Base-by-base conservation (phyloP, 1,140 invertebrate genomes). In the Bombus haemorrhoidalis region DNA sequence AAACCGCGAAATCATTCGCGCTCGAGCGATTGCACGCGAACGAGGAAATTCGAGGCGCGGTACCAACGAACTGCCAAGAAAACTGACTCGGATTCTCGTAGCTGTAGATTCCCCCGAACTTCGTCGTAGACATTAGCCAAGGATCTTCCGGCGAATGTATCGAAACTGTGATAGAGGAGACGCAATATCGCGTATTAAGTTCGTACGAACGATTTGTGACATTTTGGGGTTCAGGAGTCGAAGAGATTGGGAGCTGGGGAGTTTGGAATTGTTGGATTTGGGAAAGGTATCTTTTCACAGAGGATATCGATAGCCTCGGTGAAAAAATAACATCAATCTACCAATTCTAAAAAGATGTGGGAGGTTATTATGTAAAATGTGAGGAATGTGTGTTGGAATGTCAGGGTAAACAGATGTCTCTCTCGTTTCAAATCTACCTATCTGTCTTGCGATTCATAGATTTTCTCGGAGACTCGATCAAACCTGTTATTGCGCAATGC, bases 61-160 rank as follows among this genome's bases (percentile, higher is more conserved):
- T n/a, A 37, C 5, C 47, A 53, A 53, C 47, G 47, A 53, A 53
- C 5, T n/a, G 47, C n/a, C 10, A 28, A 34, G 37, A 77, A 77
- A 83, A 59, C 43, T 37, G 34, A 25, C 41, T 57, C 32, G 43
- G 37, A 69, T 83, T 77, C 73, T 77, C 73, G 43, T 83, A 69
- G 53, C 43, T 5, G 18, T 18, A 34, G 34, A 1, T 32, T 28
- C 12, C 25, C 6, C 13, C 25, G 25, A 76, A 76, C 53, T 76
- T 76, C 2, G 32, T 15, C 43, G 53, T 25, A 62, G 53, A 39
- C 34, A 9, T 77, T 37, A 15, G 47, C 15, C 6, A 13, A 62
- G 8, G 34, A n/a, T 37, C 41, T 73, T 43, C 15, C 41, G 28
- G 15, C 6, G 57, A 77, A 76, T n/a, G 9, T 41, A 9, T 6